These are phyloP conservation scores for Dichetophora obliterata DNA, from an alignment of 2,888 invertebrate species.

Conservation along the genomic window DNA sequence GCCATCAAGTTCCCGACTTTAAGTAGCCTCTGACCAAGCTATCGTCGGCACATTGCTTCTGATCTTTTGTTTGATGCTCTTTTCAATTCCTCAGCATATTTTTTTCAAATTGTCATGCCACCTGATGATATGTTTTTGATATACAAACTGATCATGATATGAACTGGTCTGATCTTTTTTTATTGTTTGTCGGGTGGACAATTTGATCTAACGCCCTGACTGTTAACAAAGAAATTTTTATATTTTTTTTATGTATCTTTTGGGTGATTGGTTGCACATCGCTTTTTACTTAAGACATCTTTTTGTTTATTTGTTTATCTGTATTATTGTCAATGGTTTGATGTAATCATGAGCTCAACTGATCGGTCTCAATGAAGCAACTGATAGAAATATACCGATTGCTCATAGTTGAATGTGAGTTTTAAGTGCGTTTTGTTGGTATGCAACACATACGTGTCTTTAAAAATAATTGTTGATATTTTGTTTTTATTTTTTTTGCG, in stretches of 20 bases:
- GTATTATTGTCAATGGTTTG: background rate
- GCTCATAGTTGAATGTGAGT: background rate
- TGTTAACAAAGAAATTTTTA: slow-evolving; percentile 17
- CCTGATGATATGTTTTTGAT: slow-evolving; percentile 31
- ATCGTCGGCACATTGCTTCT: background rate
- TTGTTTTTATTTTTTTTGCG: too few relatives aligned
- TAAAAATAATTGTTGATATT: too few relatives aligned
- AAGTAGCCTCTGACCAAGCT: slow-evolving; percentile 13
- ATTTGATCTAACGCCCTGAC: slow-evolving; percentile 18
- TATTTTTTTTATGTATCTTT: background rate
- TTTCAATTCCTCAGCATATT: slow-evolving; percentile 8
- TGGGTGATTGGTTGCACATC: background rate
- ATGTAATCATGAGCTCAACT: background rate
- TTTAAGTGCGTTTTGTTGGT: too few relatives aligned
- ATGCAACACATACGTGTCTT: too few relatives aligned
- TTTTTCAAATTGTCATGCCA: slow-evolving; percentile 23
- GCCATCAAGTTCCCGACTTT: background rate
- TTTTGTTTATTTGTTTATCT: background rate
- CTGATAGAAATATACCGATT: background rate
- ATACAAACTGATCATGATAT: background rate
- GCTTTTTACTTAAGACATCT: background rate
- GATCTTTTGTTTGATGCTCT: slow-evolving; percentile 1
- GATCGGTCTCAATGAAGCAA: background rate
- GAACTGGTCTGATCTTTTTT: background rate
- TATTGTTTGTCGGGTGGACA: slow-evolving; percentile 15